Conservation (phyloP, 1,140 invertebrate species). For the Drosophila ogumai region DNA sequence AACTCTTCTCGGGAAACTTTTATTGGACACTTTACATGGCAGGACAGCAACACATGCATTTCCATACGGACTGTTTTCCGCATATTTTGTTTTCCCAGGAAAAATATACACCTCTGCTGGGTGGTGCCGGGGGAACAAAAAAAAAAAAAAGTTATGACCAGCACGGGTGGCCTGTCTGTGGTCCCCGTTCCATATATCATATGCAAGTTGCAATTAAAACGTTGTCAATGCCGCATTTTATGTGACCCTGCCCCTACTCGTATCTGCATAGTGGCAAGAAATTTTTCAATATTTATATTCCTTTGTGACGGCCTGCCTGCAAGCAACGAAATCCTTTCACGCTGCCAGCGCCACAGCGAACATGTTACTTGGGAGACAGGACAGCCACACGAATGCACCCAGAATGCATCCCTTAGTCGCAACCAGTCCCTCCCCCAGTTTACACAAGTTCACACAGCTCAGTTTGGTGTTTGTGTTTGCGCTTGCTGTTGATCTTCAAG, state of each 20-base stretch:
- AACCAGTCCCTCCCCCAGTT: conserved; percentile 18
- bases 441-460: conserved; percentile 57
- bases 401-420: neutral
- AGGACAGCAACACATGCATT: conserved; percentile 39
- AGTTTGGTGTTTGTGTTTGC: conserved; percentile 62
- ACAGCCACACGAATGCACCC: conserved; percentile 5
- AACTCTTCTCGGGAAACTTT: conserved; percentile 44
- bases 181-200: conserved; percentile 56
- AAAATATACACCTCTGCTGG: conserved; percentile 31
- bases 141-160: conserved; percentile 35
- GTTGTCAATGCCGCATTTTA: conserved; percentile 66
- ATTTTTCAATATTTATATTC: conserved; percentile 48
- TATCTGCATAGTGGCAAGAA: conserved; percentile 23
- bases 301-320: conserved; percentile 8
- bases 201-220: conserved; percentile 68
- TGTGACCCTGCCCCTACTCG: conserved; percentile 17
- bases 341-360: conserved; percentile 27
- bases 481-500: conserved; percentile 70
- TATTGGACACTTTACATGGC: conserved; percentile 68
- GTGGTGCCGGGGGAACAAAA: neutral
- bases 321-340: conserved; percentile 21
- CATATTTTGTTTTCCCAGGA: conserved; percentile 20
- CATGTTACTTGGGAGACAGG: conserved; percentile 30
- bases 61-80: conserved; percentile 36
- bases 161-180: conserved; percentile 1